phyloP scores from a whole-genome alignment of 2,113 vertebrate species.

The Hepsetus odoe region DNA sequence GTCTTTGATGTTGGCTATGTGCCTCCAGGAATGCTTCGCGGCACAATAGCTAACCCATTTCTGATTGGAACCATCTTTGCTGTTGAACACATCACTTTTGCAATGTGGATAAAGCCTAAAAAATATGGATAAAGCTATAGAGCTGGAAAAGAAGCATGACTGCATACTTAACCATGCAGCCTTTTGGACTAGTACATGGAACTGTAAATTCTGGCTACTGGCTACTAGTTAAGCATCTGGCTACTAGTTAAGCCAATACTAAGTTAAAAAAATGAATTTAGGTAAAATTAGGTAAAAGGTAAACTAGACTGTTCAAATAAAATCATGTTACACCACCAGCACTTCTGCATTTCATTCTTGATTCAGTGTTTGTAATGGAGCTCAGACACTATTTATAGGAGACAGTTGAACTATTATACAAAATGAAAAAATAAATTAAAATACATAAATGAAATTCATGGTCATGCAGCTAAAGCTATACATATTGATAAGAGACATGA shows the following conservation, averaged over 20 bases:
- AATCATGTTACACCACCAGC: not conserved
- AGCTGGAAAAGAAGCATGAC: not conserved
- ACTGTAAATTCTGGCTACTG: no score
- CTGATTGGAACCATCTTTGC: constrained; percentile 23
- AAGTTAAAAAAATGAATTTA: not conserved
- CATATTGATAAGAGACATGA: not conserved
- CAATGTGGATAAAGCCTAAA: not conserved
- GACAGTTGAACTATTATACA: not conserved
- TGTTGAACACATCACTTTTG: not conserved
- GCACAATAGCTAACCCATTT: not conserved
- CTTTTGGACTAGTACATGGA: no score
- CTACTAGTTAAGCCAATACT: not conserved
- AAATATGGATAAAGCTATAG: not conserved
- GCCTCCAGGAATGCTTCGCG: constrained; percentile 3
- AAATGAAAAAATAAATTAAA: not conserved
- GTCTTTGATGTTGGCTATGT: constrained; percentile 6
- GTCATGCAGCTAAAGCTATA: not conserved
- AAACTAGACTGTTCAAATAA: no score
- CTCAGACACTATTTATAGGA: no score
- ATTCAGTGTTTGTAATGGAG: not conserved
- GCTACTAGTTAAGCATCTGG: not conserved
- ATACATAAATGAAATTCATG: not conserved
- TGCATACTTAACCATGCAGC: not conserved
- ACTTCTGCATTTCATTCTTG: not conserved
- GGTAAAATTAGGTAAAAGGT: no score